Base-by-base conservation (phyloP, 2,113 vertebrate species). In the Vicugna pacos region DNA sequence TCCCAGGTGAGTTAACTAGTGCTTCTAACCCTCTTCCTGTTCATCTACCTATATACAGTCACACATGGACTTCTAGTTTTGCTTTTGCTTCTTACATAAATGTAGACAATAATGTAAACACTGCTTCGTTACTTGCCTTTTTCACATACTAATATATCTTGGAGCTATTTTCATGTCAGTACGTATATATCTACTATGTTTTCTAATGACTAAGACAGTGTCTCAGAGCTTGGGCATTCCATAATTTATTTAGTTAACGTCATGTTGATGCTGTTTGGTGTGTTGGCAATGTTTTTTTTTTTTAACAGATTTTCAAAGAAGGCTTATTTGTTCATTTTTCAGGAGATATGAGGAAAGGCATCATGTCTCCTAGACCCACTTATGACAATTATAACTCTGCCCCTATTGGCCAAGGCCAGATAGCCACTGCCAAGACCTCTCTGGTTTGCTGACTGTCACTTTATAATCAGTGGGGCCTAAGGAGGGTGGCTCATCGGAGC, bases 211-310 rank as follows among this genome's bases (percentile, higher is more conserved):
- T 89, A 50, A 67, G 15, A n/a, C 15, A 54, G 1, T 72, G 84
- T 46, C 38, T 75, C 64, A 42, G 17, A 54, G 20, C 19, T 54
- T 70, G n/a, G 24, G 60, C 72, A 81, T 22, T 28, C 0, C 8
- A 56, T 76, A 75, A 91, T 76, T 80, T 52, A 46, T 58, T 92
- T 95, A 88, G 19, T 32, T 50, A 42, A 64, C 80, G 1, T 67
- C 38, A 84, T 80, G 83, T 4, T 77, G 26, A 88, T 50, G 8
- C 54, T 83, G 70, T 52, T 82, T 67, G 35, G 14, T 58, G 13
- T 90, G 30, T 89, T 79, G 93, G 58, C n/a, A 76, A 89, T 67
- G 46, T 89, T 42, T 64, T 91, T 38, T 54, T 86, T 50, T 64
- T 80, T 35, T 64, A 81, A 54, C 22, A 75, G 70, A 92, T 1